Evolutionary conservation across 2,888 invertebrate species (phyloP), one percentile per base, ranked within the genome.

Genomic region (Drosophila infuscata): DNA sequence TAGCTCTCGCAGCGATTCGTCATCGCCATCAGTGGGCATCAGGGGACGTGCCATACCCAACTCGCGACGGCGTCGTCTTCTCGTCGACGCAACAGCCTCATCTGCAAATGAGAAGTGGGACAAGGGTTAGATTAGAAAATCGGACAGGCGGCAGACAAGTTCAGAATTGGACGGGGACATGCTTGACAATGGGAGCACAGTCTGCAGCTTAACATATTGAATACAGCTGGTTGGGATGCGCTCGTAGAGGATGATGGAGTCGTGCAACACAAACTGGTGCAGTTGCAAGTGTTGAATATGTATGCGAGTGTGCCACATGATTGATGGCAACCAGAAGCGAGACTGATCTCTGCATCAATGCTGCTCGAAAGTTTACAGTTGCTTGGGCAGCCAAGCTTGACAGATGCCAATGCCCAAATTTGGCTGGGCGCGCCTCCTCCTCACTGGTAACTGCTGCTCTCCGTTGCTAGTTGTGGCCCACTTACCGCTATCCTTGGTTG

Each of bases 401-500:
- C 77, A 20, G 25, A 35, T 48, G 53, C 36, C 46, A 30, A n/a
- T 46, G 51, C 25, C 64, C 36, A 65, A 73, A 56, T 35, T 63
- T 52, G 20, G 64, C 29, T 20, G 20, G 49, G 33, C 56, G 41
- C 56, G 53, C 63, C 60, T 71, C 52, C 56, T 57, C 63, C 60
- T 71, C 52, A 57, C 15, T 58, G 32, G 20, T 35, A 15, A 48
- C 35, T 62, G 46, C 8, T 46, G 4, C 46, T 32, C 15, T 41
- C 15, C 20, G 20, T 43, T 54, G 52, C 29, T 29, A 38, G 58
- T 29, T 70, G 56, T 64, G 66, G 7, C 57, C 68, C 81, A 92
- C 93, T 91, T 91, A 93, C 93, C 93, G 92, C 93, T 91, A 82
- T 93, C 92, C 76, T 89, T 90, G 60, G 90, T 93, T 65, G 93